These are phyloP conservation scores for Paratilapia polleni DNA, from an alignment of 2,113 vertebrate species.

Conservation along the genomic window DNA sequence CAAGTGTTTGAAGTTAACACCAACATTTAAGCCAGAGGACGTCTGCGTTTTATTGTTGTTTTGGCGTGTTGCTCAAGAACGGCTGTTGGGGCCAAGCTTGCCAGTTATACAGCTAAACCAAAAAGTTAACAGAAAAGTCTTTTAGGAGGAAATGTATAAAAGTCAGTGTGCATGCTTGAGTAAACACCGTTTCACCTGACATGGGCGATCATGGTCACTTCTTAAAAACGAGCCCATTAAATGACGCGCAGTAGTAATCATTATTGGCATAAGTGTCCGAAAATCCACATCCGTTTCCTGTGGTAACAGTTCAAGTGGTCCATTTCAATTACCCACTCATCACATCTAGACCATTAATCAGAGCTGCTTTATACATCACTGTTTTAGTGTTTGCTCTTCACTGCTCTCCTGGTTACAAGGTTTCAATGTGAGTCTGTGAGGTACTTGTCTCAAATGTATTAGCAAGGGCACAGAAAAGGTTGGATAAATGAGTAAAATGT, in stretches of 20 bases:
- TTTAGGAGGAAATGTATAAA: background rate
- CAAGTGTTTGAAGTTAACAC: slow-evolving; percentile 36
- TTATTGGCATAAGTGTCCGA: slow-evolving; percentile 45
- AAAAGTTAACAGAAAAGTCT: background rate
- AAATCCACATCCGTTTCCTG: slow-evolving; percentile 33
- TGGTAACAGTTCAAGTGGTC: slow-evolving; percentile 37
- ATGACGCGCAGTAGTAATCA: slow-evolving; percentile 20
- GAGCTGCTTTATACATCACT: slow-evolving; percentile 35
- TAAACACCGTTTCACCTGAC: slow-evolving; percentile 14
- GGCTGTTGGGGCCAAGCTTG: background rate
- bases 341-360: slow-evolving; percentile 57
- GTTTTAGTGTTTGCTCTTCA: slow-evolving; percentile 39
- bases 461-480: slow-evolving; percentile 10
- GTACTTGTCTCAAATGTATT: slow-evolving; percentile 23
- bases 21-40: slow-evolving; percentile 18
- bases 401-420: slow-evolving; percentile 17
- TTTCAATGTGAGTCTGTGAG: background rate
- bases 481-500: slow-evolving; percentile 35
- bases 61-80: slow-evolving; percentile 11
- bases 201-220: background rate
- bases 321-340: slow-evolving; percentile 61
- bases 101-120: background rate
- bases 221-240: slow-evolving; percentile 12
- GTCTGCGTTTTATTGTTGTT: slow-evolving; percentile 4
- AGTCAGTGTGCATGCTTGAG: background rate